These are phyloP conservation scores for Leptopilina clavipes DNA, from an alignment of 1,140 invertebrate genomes.

Conservation along the genomic window DNA sequence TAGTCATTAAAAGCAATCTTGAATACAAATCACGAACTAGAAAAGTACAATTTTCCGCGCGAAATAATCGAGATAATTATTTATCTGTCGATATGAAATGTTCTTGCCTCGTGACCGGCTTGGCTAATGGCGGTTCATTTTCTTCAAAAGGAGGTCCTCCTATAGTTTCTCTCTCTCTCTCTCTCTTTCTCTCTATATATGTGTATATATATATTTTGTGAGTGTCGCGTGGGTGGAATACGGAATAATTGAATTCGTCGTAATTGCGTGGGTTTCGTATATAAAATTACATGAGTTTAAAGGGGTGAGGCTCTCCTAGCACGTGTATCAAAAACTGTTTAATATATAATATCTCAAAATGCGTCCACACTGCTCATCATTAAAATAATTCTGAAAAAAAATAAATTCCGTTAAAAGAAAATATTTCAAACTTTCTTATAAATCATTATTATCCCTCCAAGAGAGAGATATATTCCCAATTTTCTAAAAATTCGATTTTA, in stretches of 20 bases:
- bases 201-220: conserved; percentile 3
- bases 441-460: no score
- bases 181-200: no score
- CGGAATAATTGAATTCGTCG: conserved; percentile 23
- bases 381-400: conserved; percentile 8
- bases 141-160: background rate
- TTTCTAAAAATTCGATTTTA: background rate
- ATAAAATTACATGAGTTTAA: background rate
- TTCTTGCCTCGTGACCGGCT: background rate
- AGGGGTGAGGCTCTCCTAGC: background rate
- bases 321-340: background rate
- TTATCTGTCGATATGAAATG: conserved; percentile 17
- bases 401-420: background rate
- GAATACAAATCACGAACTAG: background rate
- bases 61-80: conserved; percentile 9
- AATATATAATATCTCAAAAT: background rate
- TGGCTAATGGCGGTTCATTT: conserved; percentile 15
- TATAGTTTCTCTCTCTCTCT: no score
- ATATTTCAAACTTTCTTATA: background rate
- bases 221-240: conserved; percentile 25
- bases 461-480: no score
- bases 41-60: background rate
- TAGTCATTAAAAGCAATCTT: background rate
- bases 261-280: conserved; percentile 30
- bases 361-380: background rate